These are phyloP conservation scores for Hybognathus amarus DNA, from an alignment of 2,797 vertebrate species.

Conservation along the genomic window DNA sequence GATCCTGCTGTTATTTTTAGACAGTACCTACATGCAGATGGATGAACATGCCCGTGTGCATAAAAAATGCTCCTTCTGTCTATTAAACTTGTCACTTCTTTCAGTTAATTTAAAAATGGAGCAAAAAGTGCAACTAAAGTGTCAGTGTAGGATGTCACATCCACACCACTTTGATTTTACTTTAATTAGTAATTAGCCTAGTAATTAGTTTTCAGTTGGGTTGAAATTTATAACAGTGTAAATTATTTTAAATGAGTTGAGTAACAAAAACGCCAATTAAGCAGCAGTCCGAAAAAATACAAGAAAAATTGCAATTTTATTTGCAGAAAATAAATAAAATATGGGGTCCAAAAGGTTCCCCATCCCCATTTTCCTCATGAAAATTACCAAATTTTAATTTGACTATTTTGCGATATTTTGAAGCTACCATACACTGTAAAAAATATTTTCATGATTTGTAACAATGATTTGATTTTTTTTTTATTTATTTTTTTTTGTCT, in stretches of 20 bases:
- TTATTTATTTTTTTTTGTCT: too few species aligned
- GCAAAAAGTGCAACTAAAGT: background rate
- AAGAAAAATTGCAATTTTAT: background rate
- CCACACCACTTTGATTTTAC: background rate
- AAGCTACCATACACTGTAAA: too few species aligned
- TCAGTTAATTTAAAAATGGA: background rate
- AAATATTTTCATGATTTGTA: too few species aligned
- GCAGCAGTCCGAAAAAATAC: background rate
- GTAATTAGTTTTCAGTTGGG: background rate
- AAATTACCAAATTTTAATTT: background rate
- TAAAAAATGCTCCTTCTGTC: background rate
- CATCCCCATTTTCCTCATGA: background rate
- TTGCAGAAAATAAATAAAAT: too few species aligned
- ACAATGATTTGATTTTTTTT: too few species aligned
- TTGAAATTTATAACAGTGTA: background rate
- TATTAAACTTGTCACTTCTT: background rate
- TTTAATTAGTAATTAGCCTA: too few species aligned
- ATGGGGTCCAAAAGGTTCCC: background rate
- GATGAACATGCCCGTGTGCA: background rate
- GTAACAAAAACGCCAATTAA: background rate
- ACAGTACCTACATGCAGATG: background rate
- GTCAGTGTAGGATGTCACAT: background rate
- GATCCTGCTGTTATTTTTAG: conserved; percentile 3
- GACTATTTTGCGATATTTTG: background rate
- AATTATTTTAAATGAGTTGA: background rate